Evolutionary conservation across 2,797 vertebrate species (phyloP).

Genomic region (Salmo trutta): DNA sequence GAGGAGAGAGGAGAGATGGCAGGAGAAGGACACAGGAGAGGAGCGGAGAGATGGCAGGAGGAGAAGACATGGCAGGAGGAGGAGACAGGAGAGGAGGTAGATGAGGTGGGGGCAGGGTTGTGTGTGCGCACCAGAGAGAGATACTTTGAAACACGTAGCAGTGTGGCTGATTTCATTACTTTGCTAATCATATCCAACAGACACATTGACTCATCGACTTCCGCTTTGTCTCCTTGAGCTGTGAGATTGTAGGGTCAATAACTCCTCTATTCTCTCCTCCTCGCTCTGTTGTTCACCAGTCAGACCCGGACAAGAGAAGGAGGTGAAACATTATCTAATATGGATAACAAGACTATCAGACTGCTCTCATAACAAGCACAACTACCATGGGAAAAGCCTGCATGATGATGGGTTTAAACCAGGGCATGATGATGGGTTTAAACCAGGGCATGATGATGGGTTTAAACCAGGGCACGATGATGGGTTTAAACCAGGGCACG

Average conservation of each 20-base stretch:
- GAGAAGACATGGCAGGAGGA: slow-evolving; percentile 10
- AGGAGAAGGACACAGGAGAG: too few relatives aligned
- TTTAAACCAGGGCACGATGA: too few relatives aligned
- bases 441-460: too few relatives aligned
- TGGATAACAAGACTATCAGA: neutral
- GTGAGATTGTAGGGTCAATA: slow-evolving; percentile 24
- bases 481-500: too few relatives aligned
- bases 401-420: neutral
- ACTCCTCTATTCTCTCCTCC: neutral
- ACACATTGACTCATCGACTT: slow-evolving; percentile 16
- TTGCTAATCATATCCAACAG: slow-evolving; percentile 54
- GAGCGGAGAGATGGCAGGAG: neutral
- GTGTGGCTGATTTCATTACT: slow-evolving; percentile 56
- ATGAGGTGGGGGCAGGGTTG: neutral
- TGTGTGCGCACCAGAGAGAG: neutral
- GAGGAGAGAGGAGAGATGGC: too few relatives aligned
- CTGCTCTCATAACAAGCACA: neutral
- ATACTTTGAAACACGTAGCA: slow-evolving; percentile 8
- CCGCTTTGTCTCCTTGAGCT: slow-evolving; percentile 23
- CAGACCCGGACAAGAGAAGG: neutral
- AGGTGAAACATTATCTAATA: neutral
- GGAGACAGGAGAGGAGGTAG: slow-evolving; percentile 17
- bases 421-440: too few relatives aligned
- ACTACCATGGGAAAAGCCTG: neutral
- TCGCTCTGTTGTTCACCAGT: neutral